These are phyloP conservation scores for Benthosema pterotum DNA, from an alignment of 2,797 vertebrate species.

Conservation along the genomic window DNA sequence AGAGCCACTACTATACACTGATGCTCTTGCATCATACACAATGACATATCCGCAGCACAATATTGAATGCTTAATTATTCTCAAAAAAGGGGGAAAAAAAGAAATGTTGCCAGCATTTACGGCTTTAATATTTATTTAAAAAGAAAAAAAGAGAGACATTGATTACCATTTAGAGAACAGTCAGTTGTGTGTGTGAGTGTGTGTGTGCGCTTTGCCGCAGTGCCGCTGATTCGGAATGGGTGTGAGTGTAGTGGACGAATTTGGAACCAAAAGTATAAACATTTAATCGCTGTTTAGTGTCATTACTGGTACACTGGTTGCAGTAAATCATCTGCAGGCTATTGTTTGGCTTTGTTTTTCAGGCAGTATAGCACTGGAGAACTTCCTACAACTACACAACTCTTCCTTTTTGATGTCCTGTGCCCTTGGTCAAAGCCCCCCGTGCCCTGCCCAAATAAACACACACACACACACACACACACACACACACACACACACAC, in stretches of 20 bases:
- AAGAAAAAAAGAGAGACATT: neutral
- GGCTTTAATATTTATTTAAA: neutral
- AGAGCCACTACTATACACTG: neutral
- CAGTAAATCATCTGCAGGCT: slow-evolving; percentile 11
- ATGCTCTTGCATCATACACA: slow-evolving; percentile 18
- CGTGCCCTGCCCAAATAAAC: slow-evolving; percentile 50
- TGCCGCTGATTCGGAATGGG: slow-evolving; percentile 11
- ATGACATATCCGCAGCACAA: neutral
- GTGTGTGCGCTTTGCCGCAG: slow-evolving; percentile 7
- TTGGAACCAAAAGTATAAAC: neutral
- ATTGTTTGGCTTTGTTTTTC: slow-evolving; percentile 52
- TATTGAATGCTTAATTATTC: neutral
- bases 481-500: neutral
- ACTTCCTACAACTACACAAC: slow-evolving; percentile 52
- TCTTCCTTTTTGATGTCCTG: slow-evolving; percentile 19
- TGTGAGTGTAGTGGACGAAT: neutral
- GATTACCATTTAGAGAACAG: neutral
- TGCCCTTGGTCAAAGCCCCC: slow-evolving; percentile 73
- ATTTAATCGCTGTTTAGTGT: neutral
- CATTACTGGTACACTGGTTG: too few species aligned
- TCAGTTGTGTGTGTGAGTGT: too few species aligned
- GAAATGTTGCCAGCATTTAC: slow-evolving; percentile 5
- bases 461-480: neutral
- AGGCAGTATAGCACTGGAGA: slow-evolving; percentile 43
- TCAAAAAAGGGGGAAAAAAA: too few species aligned